Evolutionary conservation across 2,113 vertebrate species (phyloP).

Genomic region (Manacus vitellinus): DNA sequence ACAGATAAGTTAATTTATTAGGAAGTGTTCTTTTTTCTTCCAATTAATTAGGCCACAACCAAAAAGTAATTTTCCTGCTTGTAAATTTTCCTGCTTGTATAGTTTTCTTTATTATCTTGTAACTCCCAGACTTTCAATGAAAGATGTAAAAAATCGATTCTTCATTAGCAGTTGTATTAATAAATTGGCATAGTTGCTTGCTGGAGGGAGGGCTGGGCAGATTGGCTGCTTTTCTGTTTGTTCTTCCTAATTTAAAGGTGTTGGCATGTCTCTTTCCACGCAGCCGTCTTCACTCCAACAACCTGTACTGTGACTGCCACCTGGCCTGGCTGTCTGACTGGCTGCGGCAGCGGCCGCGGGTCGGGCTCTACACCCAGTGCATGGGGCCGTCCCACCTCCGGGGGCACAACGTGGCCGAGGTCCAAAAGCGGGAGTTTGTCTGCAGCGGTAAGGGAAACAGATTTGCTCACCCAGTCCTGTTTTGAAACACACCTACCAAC

Average conservation of each 20-base stretch:
- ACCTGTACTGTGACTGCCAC: conserved; percentile 94
- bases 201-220: neutral
- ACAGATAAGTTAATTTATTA: conserved; percentile 7
- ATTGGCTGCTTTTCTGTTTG: neutral
- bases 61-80: neutral
- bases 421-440: conserved; percentile 95
- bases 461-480: accelerated
- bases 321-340: conserved; percentile 98
- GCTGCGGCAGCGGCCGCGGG: conserved; percentile 93
- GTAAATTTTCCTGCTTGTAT: neutral
- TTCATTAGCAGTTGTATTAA: neutral
- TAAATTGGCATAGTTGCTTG: neutral
- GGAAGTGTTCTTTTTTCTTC: neutral
- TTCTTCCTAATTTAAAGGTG: neutral
- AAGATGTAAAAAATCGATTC: neutral
- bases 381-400: conserved; percentile 90
- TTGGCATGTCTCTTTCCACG: neutral
- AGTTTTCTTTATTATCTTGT: neutral
- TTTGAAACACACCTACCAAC: accelerated
- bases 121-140: neutral
- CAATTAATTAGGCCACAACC: neutral
- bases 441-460: conserved; percentile 85
- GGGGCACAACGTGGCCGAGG: conserved; percentile 96
- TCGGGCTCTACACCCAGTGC: conserved; percentile 97
- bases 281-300: conserved; percentile 98